A percentile compares a stretch with the other conserved stretches of the same genome.
Evolutionary conservation across 2,888 invertebrate species (phyloP).

Genomic region (Lapara coniferarum): DNA sequence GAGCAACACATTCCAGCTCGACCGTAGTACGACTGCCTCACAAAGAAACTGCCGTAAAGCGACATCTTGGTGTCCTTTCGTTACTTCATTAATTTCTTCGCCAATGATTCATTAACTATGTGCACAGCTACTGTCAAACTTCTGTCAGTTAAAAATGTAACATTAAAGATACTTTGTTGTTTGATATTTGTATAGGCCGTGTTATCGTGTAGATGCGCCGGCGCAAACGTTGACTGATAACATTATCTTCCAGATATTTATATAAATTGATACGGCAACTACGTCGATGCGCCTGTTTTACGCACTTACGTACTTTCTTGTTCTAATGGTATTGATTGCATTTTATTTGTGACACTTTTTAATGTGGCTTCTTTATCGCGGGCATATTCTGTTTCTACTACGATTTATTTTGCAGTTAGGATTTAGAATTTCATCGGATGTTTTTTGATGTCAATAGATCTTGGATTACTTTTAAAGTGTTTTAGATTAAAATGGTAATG

Average conservation of each 20-base stretch:
- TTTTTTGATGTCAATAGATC: no score
- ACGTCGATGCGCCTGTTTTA: slow-evolving; percentile 8
- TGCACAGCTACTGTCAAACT: not conserved
- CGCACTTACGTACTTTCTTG: slow-evolving; percentile 9
- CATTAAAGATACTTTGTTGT: slow-evolving; percentile 11
- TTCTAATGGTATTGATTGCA: not conserved
- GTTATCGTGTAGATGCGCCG: slow-evolving; percentile 13
- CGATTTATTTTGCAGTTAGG: no score
- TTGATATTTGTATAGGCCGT: slow-evolving; percentile 12
- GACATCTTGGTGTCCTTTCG: no score
- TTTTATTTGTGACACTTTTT: not conserved
- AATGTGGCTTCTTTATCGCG: not conserved
- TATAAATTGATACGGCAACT: slow-evolving; percentile 17
- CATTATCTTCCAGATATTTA: slow-evolving; percentile 25
- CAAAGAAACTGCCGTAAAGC: no score
- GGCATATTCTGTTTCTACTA: no score
- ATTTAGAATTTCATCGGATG: no score
- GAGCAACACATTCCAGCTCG: no score
- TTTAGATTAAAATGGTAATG: no score
- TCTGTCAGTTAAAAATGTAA: slow-evolving; percentile 1
- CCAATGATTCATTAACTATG: not conserved
- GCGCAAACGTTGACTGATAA: slow-evolving; percentile 28
- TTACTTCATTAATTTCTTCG: not conserved
- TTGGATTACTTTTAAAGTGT: no score
- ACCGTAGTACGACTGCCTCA: no score